Percentiles rank a stretch among this genome's conserved stretches.
Evolutionary conservation across 64 coral and sea anemone species (phyloP).

Genomic region (Actinia tenebrosa): DNA sequence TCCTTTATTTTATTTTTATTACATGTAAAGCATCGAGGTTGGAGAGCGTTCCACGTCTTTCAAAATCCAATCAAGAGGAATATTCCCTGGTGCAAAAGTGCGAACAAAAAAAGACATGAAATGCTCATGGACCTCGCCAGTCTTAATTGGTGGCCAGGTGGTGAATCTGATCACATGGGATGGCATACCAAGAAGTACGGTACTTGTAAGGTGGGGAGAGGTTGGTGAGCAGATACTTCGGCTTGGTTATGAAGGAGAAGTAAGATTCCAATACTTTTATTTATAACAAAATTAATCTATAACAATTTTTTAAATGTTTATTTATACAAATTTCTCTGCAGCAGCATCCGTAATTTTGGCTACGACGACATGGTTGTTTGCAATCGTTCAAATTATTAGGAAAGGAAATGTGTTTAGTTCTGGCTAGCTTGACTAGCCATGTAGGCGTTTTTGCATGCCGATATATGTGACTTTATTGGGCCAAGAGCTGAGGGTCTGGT

Average conservation of each 20-base stretch:
- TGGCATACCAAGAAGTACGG: background rate
- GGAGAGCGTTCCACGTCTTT: background rate
- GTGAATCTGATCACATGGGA: background rate
- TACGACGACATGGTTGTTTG: too few species aligned
- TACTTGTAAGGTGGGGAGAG: background rate
- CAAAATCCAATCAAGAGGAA: background rate
- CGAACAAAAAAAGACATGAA: background rate
- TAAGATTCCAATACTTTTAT: background rate
- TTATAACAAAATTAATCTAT: too few species aligned
- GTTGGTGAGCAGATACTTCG: background rate
- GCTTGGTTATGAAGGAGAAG: background rate
- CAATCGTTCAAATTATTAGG: too few species aligned
- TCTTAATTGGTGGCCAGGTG: background rate
- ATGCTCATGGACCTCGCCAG: background rate
- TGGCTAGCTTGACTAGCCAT: too few species aligned
- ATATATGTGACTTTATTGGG: too few species aligned
- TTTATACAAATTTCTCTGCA: too few species aligned
- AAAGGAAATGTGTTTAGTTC: too few species aligned
- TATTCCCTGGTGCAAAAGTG: constrained; percentile 4
- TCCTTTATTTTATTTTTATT: background rate
- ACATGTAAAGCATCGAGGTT: background rate
- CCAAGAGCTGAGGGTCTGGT: too few species aligned
- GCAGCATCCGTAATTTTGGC: too few species aligned
- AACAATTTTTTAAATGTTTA: too few species aligned
- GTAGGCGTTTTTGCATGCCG: too few species aligned